A percentile compares a stretch with the other conserved stretches of the same genome.
Evolutionary conservation across 2,797 vertebrate species (phyloP).

Genomic region (Scolopax bukidnonensis): DNA sequence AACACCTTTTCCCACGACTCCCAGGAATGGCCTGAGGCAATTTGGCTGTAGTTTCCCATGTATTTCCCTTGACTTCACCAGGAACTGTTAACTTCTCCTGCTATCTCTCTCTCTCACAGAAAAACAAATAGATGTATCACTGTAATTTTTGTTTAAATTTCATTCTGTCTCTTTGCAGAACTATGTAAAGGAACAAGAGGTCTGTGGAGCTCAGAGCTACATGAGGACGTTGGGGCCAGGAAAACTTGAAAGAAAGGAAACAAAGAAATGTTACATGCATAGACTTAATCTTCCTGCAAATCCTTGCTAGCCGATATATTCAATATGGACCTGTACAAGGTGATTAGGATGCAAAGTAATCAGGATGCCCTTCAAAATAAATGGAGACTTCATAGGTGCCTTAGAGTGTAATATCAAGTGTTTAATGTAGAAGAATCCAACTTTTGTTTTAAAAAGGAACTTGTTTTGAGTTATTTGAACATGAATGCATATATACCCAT

Average conservation of each 20-base stretch:
- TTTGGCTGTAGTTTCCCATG: neutral
- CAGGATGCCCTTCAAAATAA: neutral
- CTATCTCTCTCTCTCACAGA: neutral
- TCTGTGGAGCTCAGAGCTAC: neutral
- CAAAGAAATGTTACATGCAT: neutral
- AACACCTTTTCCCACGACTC: neutral
- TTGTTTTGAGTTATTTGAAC: neutral
- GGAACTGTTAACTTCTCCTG: neutral
- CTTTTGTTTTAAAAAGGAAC: neutral
- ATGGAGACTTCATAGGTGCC: neutral
- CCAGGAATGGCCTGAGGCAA: neutral
- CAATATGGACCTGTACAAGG: neutral
- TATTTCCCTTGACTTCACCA: neutral
- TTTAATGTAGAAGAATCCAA: neutral
- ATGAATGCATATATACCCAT: accelerated
- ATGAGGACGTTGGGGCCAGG: neutral
- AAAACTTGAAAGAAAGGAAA: neutral
- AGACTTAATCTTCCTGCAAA: neutral
- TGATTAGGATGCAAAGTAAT: neutral
- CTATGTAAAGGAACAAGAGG: neutral
- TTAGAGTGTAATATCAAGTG: neutral
- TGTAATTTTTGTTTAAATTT: neutral
- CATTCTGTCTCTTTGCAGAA: neutral
- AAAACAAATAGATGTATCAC: neutral
- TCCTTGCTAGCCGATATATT: neutral